phyloP scores from a whole-genome alignment of 2,113 vertebrate species.

The Lepus europaeus region DNA sequence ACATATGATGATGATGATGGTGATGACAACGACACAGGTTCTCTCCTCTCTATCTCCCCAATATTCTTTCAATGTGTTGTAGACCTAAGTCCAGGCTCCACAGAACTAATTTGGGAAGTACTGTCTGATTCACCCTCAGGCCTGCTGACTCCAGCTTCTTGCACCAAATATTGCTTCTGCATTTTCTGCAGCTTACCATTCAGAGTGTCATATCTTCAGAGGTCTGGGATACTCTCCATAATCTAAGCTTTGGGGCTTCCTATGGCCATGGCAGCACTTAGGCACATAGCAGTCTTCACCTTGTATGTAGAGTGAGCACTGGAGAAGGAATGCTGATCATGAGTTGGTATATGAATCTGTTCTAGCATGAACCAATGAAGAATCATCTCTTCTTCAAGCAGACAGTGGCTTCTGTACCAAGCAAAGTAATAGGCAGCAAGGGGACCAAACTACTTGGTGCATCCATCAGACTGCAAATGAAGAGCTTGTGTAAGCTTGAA shows the following conservation, averaged over 20 bases:
- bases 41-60: neutral
- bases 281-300: neutral
- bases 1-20: too few relatives aligned
- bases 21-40: neutral
- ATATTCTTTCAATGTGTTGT: conserved; percentile 23
- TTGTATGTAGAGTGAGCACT: neutral
- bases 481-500: neutral
- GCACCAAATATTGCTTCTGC: neutral
- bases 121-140: neutral
- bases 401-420: neutral
- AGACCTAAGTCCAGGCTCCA: neutral
- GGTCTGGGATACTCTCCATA: neutral
- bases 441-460: neutral
- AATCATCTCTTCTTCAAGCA: neutral
- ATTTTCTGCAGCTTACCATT: neutral
- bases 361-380: neutral
- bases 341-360: neutral
- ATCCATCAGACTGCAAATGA: neutral
- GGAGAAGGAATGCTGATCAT: neutral
- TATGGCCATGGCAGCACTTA: neutral
- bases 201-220: neutral
- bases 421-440: neutral
- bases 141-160: neutral
- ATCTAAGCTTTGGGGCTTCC: neutral
- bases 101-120: conserved; percentile 21